Conservation (phyloP, 2,113 vertebrate genomes). For the Oxyruncus cristatus region DNA sequence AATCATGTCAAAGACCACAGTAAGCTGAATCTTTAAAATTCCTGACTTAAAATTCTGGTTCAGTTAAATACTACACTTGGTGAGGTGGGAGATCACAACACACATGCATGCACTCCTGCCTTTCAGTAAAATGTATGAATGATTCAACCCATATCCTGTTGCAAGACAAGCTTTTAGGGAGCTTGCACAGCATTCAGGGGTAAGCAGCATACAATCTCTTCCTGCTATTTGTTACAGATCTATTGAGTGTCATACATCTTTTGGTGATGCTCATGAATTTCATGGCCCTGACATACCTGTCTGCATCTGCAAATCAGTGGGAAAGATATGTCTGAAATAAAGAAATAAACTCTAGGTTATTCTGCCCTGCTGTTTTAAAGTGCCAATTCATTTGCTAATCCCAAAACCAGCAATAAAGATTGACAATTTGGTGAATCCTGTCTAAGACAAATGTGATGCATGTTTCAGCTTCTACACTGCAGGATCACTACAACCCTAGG, state of each 20-base stretch:
- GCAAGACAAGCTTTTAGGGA: not conserved
- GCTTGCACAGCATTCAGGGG: not conserved
- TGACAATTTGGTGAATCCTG: not conserved
- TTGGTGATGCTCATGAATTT: not conserved
- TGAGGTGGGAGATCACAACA: not conserved
- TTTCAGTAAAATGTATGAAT: not conserved
- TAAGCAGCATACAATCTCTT: not conserved
- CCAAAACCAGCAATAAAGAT: not conserved
- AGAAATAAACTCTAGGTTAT: not conserved
- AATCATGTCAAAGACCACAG: not conserved
- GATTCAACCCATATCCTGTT: not conserved
- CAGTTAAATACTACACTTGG: not conserved
- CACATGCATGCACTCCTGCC: fast-evolving
- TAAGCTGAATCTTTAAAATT: not conserved
- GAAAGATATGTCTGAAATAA: not conserved
- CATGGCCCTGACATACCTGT: not conserved
- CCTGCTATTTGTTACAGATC: not conserved
- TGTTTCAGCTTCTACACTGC: not conserved
- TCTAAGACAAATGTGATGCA: not conserved
- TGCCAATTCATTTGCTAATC: not conserved
- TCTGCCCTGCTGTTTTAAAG: not conserved
- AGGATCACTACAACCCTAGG: not conserved
- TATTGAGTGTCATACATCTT: not conserved
- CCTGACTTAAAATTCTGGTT: not conserved
- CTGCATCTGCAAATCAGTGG: not conserved